A percentile compares a stretch with the other conserved stretches of the same genome.
Conservation (phyloP, 2,113 vertebrate species). For the Tapirus terrestris region DNA sequence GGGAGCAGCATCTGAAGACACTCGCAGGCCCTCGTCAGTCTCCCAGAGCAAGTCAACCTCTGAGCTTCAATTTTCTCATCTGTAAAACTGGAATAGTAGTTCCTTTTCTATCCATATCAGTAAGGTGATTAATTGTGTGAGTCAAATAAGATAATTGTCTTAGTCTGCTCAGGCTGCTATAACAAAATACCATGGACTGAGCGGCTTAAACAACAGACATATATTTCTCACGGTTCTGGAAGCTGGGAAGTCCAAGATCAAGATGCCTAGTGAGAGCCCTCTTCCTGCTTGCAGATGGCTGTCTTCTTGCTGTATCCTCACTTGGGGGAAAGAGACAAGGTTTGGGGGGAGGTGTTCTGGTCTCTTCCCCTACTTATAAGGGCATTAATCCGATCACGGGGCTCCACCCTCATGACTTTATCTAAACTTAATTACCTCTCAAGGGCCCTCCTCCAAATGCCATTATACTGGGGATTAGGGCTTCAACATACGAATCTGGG, state of each 20-base stretch:
- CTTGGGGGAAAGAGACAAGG: fast-evolving
- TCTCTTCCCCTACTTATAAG: not conserved
- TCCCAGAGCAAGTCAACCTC: not conserved
- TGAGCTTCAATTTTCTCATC: not conserved
- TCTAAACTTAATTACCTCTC: not conserved
- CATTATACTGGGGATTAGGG: not conserved
- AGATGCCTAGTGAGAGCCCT: not conserved
- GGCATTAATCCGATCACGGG: not conserved
- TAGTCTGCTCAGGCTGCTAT: not conserved
- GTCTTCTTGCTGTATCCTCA: not conserved
- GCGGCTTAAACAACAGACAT: not conserved
- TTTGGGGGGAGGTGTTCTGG: fast-evolving
- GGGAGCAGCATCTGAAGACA: not conserved
- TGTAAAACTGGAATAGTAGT: not conserved
- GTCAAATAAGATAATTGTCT: not conserved
- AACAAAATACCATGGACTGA: not conserved
- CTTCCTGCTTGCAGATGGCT: not conserved
- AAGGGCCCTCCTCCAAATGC: not conserved
- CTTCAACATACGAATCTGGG: not conserved
- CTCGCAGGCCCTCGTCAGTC: not conserved
- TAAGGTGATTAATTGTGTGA: not conserved
- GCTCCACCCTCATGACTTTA: not conserved
- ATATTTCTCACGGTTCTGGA: not conserved
- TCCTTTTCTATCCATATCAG: not conserved
- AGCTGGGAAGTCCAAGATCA: not conserved